These are phyloP conservation scores for Drosophila paramelanica DNA, from an alignment of 2,888 invertebrate species.

Conservation along the genomic window DNA sequence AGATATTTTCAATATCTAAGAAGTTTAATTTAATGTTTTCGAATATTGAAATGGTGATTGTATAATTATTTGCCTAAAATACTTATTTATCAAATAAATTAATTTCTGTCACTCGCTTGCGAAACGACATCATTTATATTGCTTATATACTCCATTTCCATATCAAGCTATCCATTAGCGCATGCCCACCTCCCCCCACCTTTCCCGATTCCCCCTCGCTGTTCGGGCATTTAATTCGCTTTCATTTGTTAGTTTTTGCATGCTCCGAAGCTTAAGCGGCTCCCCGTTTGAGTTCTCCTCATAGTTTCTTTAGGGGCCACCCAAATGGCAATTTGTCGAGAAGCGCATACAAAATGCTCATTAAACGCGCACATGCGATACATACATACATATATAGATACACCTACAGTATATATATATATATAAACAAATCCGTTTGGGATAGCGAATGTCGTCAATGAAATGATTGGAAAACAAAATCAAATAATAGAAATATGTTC, in stretches of 20 bases:
- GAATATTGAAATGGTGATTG: no score
- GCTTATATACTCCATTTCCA: constrained; percentile 3
- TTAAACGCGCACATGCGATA: constrained; percentile 56
- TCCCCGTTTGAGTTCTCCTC: constrained; percentile 22
- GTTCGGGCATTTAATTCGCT: constrained; percentile 17
- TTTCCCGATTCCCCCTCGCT: neutral
- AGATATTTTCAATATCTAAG: no score
- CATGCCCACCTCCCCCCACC: neutral
- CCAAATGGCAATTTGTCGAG: constrained; percentile 61
- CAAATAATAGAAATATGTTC: constrained; percentile 10
- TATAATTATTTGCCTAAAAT: no score
- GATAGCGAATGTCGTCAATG: constrained; percentile 56
- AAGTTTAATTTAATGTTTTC: no score
- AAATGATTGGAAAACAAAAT: constrained; percentile 44
- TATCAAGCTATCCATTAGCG: neutral
- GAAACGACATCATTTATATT: constrained; percentile 7
- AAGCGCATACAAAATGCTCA: constrained; percentile 75
- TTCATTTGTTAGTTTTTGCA: constrained; percentile 56
- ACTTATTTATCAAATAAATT: no score
- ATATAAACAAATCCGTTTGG: constrained; percentile 36
- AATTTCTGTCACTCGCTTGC: neutral
- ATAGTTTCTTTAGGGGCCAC: constrained; percentile 42
- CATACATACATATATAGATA: constrained; percentile 1
- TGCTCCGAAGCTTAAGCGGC: constrained; percentile 35
- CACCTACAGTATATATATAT: neutral